A percentile compares a stretch with the other conserved stretches of the same genome.
Evolutionary conservation across 2,797 vertebrate species (phyloP).

Genomic region (Erpetoichthys calabaricus): DNA sequence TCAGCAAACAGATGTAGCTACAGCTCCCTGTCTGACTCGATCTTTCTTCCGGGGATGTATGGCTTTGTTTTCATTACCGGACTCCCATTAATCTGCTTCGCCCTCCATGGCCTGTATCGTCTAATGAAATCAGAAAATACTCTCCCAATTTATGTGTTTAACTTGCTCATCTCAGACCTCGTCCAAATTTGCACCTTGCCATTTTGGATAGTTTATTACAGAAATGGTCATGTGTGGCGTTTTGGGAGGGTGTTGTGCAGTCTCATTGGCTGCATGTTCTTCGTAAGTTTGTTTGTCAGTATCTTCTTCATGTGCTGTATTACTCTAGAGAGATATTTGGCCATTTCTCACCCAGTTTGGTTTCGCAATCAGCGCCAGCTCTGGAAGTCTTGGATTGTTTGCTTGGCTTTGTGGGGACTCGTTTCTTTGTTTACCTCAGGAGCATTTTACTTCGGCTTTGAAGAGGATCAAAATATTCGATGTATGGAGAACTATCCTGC

Average conservation of each 20-base stretch:
- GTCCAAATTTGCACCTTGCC: slow-evolving; percentile 22
- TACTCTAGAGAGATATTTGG: slow-evolving; percentile 23
- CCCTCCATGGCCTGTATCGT: slow-evolving; percentile 21
- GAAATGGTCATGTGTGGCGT: slow-evolving; percentile 19
- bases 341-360: slow-evolving; percentile 19
- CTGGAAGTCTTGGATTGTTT: slow-evolving; percentile 12
- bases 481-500: slow-evolving; percentile 27
- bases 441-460: slow-evolving; percentile 14
- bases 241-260: slow-evolving; percentile 2
- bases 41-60: slow-evolving; percentile 20
- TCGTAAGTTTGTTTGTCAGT: slow-evolving; percentile 7
- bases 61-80: slow-evolving; percentile 21
- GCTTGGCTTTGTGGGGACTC: slow-evolving; percentile 16
- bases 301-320: slow-evolving; percentile 28
- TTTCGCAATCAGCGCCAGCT: slow-evolving; percentile 16
- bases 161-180: slow-evolving; percentile 24
- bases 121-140: slow-evolving; percentile 23
- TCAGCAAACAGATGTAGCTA: no score
- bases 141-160: slow-evolving; percentile 24
- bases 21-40: slow-evolving; percentile 18
- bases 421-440: slow-evolving; percentile 11
- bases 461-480: slow-evolving; percentile 10
- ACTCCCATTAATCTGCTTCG: slow-evolving; percentile 18
- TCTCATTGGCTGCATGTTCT: neutral
- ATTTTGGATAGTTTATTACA: slow-evolving; percentile 28